Percentiles rank a stretch among this genome's conserved stretches.
Evolutionary conservation across 2,113 vertebrate species (phyloP).

Genomic region (Syngnathus typhle): DNA sequence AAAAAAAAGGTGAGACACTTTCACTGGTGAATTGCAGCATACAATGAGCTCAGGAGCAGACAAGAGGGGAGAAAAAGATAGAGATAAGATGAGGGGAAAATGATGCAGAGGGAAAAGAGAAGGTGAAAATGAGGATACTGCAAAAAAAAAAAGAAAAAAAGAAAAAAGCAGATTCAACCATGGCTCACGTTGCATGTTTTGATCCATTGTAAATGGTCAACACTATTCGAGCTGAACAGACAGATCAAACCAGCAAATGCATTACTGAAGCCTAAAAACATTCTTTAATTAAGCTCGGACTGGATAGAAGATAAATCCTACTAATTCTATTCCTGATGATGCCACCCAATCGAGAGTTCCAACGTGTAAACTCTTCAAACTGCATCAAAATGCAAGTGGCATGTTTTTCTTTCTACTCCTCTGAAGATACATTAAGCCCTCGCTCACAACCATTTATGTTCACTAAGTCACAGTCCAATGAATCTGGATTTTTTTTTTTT

Average conservation of each 20-base stretch:
- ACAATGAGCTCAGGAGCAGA: conserved; percentile 4
- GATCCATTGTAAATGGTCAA: conserved; percentile 8
- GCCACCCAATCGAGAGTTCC: neutral
- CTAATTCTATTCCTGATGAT: neutral
- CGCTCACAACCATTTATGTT: neutral
- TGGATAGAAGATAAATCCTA: neutral
- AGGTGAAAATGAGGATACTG: conserved; percentile 8
- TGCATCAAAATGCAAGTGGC: neutral
- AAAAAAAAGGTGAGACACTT: neutral
- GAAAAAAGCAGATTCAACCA: conserved; percentile 29
- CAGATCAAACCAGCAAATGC: conserved; percentile 17
- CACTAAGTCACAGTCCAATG: neutral
- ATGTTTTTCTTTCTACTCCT: neutral
- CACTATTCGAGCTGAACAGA: conserved; percentile 32
- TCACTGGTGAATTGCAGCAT: conserved; percentile 6
- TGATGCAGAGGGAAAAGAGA: conserved; percentile 1
- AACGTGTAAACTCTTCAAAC: neutral
- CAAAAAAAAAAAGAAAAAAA: conserved; percentile 7
- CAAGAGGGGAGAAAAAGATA: neutral
- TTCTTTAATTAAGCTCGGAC: neutral
- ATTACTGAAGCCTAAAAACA: neutral
- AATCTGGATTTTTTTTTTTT: neutral
- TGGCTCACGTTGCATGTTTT: conserved; percentile 28
- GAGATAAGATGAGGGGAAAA: neutral
- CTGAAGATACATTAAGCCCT: neutral